phyloP scores from a whole-genome alignment of 2,888 invertebrate genomes.

The Pristionchus exspectatus region DNA sequence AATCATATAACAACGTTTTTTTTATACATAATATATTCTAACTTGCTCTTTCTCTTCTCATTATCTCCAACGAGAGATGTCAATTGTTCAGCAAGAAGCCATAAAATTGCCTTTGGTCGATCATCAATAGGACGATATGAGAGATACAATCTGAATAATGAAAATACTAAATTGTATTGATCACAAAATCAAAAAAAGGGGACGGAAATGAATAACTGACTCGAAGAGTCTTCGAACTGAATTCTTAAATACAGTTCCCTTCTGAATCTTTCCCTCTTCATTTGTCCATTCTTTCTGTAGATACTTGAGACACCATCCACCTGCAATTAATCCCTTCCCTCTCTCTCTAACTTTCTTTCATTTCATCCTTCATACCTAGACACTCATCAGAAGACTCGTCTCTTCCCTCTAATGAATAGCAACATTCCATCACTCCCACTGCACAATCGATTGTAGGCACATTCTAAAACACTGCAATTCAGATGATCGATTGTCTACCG shows the following conservation, averaged over 20 bases:
- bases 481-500: neutral
- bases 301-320: slow-evolving; percentile 61
- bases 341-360: neutral
- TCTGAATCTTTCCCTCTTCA: slow-evolving; percentile 55
- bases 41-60: slow-evolving; percentile 54
- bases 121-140: slow-evolving; percentile 10
- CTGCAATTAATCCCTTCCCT: slow-evolving; percentile 56
- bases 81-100: slow-evolving; percentile 51
- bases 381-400: slow-evolving; percentile 15
- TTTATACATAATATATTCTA: neutral
- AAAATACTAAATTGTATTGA: neutral
- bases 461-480: neutral
- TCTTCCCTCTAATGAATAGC: slow-evolving; percentile 14
- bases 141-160: slow-evolving; percentile 27
- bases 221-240: slow-evolving; percentile 55
- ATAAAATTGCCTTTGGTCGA: slow-evolving; percentile 28
- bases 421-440: slow-evolving; percentile 33
- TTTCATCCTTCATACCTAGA: neutral
- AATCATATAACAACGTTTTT: neutral
- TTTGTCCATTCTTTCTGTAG: slow-evolving; percentile 58
- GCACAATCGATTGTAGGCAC: slow-evolving; percentile 43
- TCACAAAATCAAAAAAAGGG: neutral
- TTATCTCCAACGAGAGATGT: slow-evolving; percentile 52
- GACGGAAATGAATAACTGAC: slow-evolving; percentile 32
- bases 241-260: slow-evolving; percentile 53